Evolutionary conservation across 1,140 invertebrate genomes (phyloP), one percentile per base, ranked within the genome.

Genomic region (Planococcus citri): DNA sequence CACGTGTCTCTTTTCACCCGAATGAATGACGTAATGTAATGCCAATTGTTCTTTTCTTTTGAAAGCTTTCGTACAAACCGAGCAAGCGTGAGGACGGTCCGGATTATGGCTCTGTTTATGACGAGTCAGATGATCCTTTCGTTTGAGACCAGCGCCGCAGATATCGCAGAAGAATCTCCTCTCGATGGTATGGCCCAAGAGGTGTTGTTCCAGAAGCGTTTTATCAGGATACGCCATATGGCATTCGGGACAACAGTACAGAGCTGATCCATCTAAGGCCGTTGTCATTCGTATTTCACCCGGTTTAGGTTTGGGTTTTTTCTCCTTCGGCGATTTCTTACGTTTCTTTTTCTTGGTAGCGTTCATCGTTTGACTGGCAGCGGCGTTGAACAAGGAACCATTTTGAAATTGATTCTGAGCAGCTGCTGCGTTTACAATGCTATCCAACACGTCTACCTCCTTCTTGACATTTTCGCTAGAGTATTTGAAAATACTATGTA

Each of bases 401-500:
- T 70, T 22, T 71, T 71, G 68, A 67, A 72, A 72, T 68, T 70
- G 71, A 1, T 37, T 72, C 37, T 73, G 69, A 25, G 10, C n/a
- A 20, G 57, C 22, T 58, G 51, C 51, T 58, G 51, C 51, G 22
- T 37, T 72, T 74, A 33, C 27, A n/a, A 69, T 37, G 69, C 24
- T 58, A 9, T 70, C 68, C 33, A 41, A 14, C 25, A 69, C 67
- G 60, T 71, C 74, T 0, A 81, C 80, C 73, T 88, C 87, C 75
- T 88, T 88, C 71, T 88, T 89, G 27, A 88, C 87, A 73, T 81
- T 86, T 75, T 88, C 87, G 0, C 87, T 86, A 0, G 89, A 90
- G 76, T 91, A 91, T 77, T 92, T 92, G 12, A 92, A 82, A 74
- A 92, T 88, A 77, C 91, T 89, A 74, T 92, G 89, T 37, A 92